phyloP scores from a whole-genome alignment of 2,797 vertebrate genomes.

The Gallinago nigripennis region DNA sequence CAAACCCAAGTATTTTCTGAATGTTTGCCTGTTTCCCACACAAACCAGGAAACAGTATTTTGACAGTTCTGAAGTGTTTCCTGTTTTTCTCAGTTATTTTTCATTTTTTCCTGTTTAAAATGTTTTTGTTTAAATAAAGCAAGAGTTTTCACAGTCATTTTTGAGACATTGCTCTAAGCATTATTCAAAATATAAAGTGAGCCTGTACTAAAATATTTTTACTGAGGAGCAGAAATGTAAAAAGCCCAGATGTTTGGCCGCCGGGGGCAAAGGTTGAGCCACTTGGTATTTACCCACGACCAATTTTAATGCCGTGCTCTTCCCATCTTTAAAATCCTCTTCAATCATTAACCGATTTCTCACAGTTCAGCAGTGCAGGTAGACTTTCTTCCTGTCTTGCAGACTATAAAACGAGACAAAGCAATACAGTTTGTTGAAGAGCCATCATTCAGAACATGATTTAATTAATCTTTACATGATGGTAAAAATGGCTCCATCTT shows the following conservation, averaged over 20 bases:
- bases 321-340: neutral
- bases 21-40: neutral
- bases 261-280: neutral
- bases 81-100: neutral
- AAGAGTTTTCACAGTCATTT: neutral
- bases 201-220: neutral
- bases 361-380: neutral
- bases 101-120: neutral
- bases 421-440: neutral
- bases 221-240: neutral
- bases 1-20: neutral
- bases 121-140: neutral
- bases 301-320: neutral
- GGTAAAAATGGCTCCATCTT: neutral
- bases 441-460: neutral
- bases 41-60: neutral
- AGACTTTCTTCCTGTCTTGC: neutral
- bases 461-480: neutral
- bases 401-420: neutral
- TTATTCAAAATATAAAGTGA: neutral
- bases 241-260: neutral
- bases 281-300: neutral
- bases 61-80: neutral
- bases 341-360: conserved; percentile 23
- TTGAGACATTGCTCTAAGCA: neutral